These are phyloP conservation scores for Aldrovandia affinis DNA, from an alignment of 2,797 vertebrate genomes.

Conservation along the genomic window DNA sequence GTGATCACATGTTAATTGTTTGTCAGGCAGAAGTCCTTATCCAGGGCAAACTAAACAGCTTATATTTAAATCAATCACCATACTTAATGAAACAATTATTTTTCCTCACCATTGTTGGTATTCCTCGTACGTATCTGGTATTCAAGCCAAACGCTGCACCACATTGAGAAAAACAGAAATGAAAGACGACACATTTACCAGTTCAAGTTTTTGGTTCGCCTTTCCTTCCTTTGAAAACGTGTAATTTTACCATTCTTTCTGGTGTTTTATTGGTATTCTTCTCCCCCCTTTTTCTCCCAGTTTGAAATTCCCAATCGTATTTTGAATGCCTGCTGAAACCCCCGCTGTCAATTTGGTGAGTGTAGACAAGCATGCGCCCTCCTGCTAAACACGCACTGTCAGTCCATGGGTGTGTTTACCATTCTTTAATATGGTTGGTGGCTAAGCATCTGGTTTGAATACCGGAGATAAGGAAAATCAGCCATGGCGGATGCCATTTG, in stretches of 20 bases:
- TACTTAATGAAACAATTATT: not conserved
- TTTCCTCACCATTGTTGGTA: not conserved
- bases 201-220: too few relatives aligned
- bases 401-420: not conserved
- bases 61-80: not conserved
- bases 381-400: too few relatives aligned
- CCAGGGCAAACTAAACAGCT: not conserved
- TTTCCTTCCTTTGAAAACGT: too few relatives aligned
- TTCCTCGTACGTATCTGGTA: not conserved
- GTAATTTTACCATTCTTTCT: too few relatives aligned
- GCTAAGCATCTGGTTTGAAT: not conserved
- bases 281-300: too few relatives aligned
- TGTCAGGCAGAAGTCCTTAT: not conserved
- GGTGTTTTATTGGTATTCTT: too few relatives aligned
- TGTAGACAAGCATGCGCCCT: too few relatives aligned
- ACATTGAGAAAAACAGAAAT: not conserved
- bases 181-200: not conserved
- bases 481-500: not conserved
- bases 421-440: not conserved
- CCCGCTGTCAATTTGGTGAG: too few relatives aligned
- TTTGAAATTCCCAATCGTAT: too few relatives aligned
- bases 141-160: not conserved
- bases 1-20: slow-evolving; percentile 1
- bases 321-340: too few relatives aligned
- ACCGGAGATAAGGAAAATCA: not conserved